These are phyloP conservation scores for Rugalucina vietnamica DNA, from an alignment of 2,888 invertebrate genomes.

Conservation along the genomic window DNA sequence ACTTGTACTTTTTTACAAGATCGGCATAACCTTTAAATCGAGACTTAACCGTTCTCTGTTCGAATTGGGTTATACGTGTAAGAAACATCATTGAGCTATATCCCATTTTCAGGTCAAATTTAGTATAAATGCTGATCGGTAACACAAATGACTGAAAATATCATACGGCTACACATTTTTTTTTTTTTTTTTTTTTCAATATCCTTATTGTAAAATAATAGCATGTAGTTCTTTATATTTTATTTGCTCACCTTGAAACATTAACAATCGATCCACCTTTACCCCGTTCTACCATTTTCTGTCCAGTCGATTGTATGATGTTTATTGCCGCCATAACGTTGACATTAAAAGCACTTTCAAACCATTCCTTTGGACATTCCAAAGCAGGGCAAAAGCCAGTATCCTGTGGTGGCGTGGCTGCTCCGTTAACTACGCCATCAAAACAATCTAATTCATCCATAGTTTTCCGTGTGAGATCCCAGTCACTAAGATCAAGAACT, in stretches of 20 bases:
- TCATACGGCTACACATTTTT: no score
- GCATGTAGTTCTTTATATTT: no score
- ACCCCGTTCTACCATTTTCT: conserved; percentile 89
- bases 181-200: no score
- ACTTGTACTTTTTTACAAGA: no score
- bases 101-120: no score
- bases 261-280: conserved; percentile 93
- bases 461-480: conserved; percentile 89
- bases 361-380: conserved; percentile 88
- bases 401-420: conserved; percentile 90
- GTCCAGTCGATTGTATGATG: conserved; percentile 90
- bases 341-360: conserved; percentile 89
- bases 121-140: no score
- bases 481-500: conserved; percentile 90
- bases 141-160: no score
- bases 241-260: conserved; percentile 87
- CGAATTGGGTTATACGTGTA: no score
- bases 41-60: no score
- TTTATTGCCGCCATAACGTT: conserved; percentile 94
- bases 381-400: conserved; percentile 90
- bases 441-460: conserved; percentile 88
- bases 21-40: no score
- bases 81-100: no score
- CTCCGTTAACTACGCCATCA: conserved; percentile 95
- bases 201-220: no score